Percentiles rank a stretch among this genome's conserved stretches.
These are phyloP conservation scores for Dione vanillae DNA, from an alignment of 2,888 invertebrate species.

Conservation along the genomic window DNA sequence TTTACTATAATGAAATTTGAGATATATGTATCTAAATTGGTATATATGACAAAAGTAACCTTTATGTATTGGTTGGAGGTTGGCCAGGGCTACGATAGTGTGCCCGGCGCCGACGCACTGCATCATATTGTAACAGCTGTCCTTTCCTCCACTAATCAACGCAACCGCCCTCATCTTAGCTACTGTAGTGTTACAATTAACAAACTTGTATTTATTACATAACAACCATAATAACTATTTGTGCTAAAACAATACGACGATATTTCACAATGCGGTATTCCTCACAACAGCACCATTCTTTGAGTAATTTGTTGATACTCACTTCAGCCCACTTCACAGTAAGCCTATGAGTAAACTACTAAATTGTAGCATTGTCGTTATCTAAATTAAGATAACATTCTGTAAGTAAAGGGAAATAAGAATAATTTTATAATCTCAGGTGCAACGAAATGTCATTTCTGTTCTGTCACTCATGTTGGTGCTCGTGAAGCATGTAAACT, in stretches of 20 bases:
- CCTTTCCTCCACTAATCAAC: conserved; percentile 98
- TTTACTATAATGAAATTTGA: conserved; percentile 24
- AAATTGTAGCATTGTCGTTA: conserved; percentile 43
- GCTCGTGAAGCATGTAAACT: conserved; percentile 14
- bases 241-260: conserved; percentile 67
- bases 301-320: conserved; percentile 23
- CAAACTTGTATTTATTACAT: conserved; percentile 73
- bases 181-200: conserved; percentile 60
- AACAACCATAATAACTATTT: conserved; percentile 70
- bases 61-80: conserved; percentile 94
- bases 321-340: conserved; percentile 35
- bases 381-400: conserved; percentile 73
- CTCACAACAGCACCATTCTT: conserved; percentile 63
- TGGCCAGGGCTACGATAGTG: conserved; percentile 97
- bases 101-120: conserved; percentile 98
- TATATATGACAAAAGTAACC: conserved; percentile 77
- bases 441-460: conserved; percentile 37
- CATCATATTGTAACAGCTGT: conserved; percentile 99
- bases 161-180: conserved; percentile 93
- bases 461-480: conserved; percentile 22
- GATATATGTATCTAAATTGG: conserved; percentile 33
- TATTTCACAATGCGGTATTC: conserved; percentile 63
- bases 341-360: conserved; percentile 39
- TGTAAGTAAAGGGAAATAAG: conserved; percentile 61
- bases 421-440: conserved; percentile 53